phyloP scores from a whole-genome alignment of 2,113 vertebrate species.

The Lampris incognitus region DNA sequence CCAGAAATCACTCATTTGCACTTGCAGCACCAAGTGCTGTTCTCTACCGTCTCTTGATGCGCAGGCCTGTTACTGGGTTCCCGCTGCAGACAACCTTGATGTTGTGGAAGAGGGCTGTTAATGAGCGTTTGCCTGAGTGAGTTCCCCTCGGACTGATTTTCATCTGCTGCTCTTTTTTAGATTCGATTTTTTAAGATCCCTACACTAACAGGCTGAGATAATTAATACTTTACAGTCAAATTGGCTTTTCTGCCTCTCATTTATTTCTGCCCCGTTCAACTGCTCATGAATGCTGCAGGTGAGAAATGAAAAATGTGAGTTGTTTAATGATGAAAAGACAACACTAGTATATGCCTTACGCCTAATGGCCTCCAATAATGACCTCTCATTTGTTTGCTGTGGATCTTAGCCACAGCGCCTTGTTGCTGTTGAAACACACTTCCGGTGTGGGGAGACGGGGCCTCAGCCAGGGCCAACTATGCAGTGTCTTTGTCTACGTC shows the following conservation, averaged over 20 bases:
- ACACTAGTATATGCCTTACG: neutral
- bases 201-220: neutral
- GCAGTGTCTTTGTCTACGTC: too few species aligned
- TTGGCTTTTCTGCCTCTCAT: neutral
- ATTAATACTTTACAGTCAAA: slow-evolving; percentile 26
- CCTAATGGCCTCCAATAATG: slow-evolving; percentile 7
- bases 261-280: neutral
- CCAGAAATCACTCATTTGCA: slow-evolving; percentile 12
- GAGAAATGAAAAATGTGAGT: slow-evolving; percentile 1
- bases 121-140: slow-evolving; percentile 1
- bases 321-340: slow-evolving; percentile 21
- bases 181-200: neutral
- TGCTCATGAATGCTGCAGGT: neutral
- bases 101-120: neutral
- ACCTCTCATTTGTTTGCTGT: neutral
- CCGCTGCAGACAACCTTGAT: neutral
- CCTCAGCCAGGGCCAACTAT: too few species aligned
- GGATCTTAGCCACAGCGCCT: neutral
- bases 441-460: too few species aligned
- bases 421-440: too few species aligned
- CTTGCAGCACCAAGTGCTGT: neutral
- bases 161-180: neutral
- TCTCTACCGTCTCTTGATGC: neutral
- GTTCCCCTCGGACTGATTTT: slow-evolving; percentile 19
- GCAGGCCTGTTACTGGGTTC: slow-evolving; percentile 7